Conservation (phyloP, 2,113 vertebrate species). For the Strigops habroptila region DNA sequence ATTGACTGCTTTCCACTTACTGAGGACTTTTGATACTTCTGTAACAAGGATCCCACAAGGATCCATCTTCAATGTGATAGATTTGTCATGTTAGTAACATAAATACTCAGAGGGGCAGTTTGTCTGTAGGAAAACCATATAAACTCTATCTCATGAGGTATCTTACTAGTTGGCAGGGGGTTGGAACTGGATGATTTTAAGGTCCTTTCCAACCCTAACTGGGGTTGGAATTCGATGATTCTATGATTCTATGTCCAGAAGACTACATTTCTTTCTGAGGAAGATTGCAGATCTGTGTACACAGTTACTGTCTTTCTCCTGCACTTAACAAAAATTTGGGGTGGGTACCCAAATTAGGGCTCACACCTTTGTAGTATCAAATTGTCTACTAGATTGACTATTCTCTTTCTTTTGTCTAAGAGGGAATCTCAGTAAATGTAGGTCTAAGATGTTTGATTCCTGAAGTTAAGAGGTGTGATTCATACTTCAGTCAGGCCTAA, state of each 20-base stretch:
- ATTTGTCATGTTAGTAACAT: neutral
- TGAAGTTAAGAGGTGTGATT: neutral
- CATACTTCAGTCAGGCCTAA: neutral
- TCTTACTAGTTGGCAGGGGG: neutral
- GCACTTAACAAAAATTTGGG: neutral
- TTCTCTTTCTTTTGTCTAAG: neutral
- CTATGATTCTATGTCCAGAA: neutral
- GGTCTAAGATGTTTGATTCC: neutral
- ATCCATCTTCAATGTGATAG: rapidly evolving
- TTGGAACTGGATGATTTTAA: too few species aligned
- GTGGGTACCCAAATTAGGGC: neutral
- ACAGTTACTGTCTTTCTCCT: neutral
- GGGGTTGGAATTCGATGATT: too few species aligned
- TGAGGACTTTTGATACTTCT: too few species aligned
- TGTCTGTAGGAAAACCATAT: neutral
- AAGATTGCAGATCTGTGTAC: too few species aligned
- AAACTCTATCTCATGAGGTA: neutral
- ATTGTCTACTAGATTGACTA: neutral
- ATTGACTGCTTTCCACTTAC: neutral
- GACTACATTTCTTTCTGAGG: neutral
- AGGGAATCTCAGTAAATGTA: neutral
- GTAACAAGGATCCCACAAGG: neutral
- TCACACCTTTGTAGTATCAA: neutral
- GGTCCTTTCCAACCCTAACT: too few species aligned
- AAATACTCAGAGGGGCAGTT: neutral